Conservation (phyloP, 2,113 vertebrate genomes). For the Callorhinus ursinus region DNA sequence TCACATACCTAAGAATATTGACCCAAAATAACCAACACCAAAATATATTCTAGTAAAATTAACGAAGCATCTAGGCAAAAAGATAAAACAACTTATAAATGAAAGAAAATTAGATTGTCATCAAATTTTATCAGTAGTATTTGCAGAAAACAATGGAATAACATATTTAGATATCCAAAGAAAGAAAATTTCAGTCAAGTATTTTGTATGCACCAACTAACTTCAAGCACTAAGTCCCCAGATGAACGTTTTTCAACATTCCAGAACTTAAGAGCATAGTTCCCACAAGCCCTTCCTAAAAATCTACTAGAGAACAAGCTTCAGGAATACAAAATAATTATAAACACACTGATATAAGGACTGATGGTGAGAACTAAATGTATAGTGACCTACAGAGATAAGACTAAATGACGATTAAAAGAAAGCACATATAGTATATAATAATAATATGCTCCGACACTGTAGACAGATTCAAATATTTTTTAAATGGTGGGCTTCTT, state of each 20-base stretch:
- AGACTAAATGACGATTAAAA: background rate
- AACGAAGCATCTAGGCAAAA: background rate
- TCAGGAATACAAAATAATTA: constrained; percentile 39
- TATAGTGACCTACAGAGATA: background rate
- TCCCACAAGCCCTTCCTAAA: background rate
- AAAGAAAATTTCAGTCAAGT: background rate
- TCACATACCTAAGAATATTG: background rate
- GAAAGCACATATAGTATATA: background rate
- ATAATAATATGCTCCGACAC: background rate
- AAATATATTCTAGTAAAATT: constrained; percentile 20
- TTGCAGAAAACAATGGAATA: background rate
- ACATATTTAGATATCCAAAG: background rate
- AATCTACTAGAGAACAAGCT: constrained; percentile 21
- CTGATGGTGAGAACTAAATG: background rate
- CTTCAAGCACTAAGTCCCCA: background rate
- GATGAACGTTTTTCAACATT: background rate
- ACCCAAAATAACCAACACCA: background rate
- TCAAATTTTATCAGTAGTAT: background rate
- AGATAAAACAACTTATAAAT: background rate
- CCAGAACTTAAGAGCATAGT: constrained; percentile 33
- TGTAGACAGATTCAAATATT: background rate
- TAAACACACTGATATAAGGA: background rate
- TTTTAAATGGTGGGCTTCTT: background rate
- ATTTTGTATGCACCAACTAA: background rate
- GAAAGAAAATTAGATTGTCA: background rate